Percentiles rank a stretch among this genome's conserved stretches.
phyloP scores from a whole-genome alignment of 2,797 vertebrate genomes.

The Bryconaethiops microstoma region DNA sequence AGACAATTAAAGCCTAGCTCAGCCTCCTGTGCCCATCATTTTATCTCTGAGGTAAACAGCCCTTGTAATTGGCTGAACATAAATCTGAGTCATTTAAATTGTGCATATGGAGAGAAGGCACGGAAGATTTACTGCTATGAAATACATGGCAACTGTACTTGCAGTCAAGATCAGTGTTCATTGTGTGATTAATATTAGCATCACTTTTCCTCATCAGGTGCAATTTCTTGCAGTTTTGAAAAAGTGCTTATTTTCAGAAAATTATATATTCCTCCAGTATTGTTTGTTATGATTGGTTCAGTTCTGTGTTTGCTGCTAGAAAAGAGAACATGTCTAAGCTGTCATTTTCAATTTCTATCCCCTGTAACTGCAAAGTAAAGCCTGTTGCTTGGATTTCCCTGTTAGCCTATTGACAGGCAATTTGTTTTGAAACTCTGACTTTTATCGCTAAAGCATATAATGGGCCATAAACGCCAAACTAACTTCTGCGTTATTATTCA shows the following conservation, averaged over 20 bases:
- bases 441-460: not conserved
- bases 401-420: conserved; percentile 5
- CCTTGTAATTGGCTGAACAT: conserved; percentile 30
- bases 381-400: not conserved
- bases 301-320: not conserved
- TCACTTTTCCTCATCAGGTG: not conserved
- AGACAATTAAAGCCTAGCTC: conserved; percentile 38
- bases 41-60: conserved; percentile 40
- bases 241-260: not conserved
- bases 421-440: not conserved
- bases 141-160: not conserved
- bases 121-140: not conserved
- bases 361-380: not conserved
- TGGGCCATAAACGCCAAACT: not conserved
- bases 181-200: not conserved
- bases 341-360: conserved; percentile 9
- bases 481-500: conserved; percentile 9
- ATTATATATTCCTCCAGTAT: not conserved
- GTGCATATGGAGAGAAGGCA: not conserved
- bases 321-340: not conserved
- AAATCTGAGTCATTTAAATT: conserved; percentile 24
- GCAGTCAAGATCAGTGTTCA: not conserved
- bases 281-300: not conserved
- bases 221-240: not conserved
- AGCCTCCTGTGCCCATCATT: not conserved